These are phyloP conservation scores for Phallusia fumigata DNA, from an alignment of 23 tunicate species.

Conservation along the genomic window DNA sequence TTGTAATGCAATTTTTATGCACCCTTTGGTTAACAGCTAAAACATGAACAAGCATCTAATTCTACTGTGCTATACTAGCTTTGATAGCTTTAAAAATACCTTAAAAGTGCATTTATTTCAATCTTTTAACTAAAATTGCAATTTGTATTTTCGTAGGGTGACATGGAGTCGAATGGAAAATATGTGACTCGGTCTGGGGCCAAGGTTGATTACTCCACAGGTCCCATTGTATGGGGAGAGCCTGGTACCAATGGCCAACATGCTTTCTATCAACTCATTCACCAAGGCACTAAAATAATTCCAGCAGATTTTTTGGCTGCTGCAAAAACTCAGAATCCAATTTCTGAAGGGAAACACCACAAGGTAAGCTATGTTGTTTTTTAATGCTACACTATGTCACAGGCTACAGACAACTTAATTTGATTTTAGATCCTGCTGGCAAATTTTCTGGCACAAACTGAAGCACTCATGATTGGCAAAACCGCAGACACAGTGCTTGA, in stretches of 20 bases:
- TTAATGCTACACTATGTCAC: too few relatives aligned
- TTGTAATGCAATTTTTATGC: too few relatives aligned
- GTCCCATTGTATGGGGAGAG: constrained; percentile 99
- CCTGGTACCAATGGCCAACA: constrained; percentile 99
- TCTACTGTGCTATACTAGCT: too few relatives aligned
- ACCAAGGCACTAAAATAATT: constrained; percentile 87
- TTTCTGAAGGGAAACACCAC: constrained; percentile 83
- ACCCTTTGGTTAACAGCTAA: too few relatives aligned
- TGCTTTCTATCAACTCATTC: constrained; percentile 98
- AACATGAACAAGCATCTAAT: too few relatives aligned
- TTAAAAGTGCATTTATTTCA: neutral
- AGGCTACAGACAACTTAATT: too few relatives aligned
- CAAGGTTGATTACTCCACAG: constrained; percentile 92
- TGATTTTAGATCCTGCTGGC: constrained; percentile 77
- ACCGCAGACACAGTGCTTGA: constrained; percentile 65
- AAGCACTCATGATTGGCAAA: constrained; percentile 98
- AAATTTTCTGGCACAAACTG: constrained; percentile 98
- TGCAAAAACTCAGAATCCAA: constrained; percentile 82
- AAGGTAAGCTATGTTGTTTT: constrained; percentile 24
- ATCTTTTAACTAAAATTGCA: neutral
- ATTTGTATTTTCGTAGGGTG: constrained; percentile 59
- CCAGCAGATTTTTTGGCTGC: constrained; percentile 89
- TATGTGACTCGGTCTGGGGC: constrained; percentile 91
- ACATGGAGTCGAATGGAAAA: constrained; percentile 99
- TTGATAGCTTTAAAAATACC: too few relatives aligned